Evolutionary conservation across 2,888 invertebrate species (phyloP), one percentile per base, ranked within the genome.

Genomic region (Phymatocera aterrima): DNA sequence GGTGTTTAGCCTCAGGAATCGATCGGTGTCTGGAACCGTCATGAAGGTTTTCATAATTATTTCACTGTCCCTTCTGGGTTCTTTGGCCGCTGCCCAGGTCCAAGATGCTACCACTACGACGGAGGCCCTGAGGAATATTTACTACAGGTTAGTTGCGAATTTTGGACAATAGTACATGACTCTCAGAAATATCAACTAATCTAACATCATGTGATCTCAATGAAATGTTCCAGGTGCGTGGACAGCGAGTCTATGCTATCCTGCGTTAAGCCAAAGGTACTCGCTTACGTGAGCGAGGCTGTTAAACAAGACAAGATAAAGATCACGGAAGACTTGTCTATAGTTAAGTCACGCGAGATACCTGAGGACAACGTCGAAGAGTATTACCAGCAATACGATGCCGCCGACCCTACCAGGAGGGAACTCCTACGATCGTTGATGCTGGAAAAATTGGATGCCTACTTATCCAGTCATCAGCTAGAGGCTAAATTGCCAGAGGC

Each of bases 211-310:
- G 8, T 8, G 21, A 60, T 21, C 1, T 31, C 24, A 57, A 34
- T 43, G 46, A 60, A 21, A 61, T 40, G 21, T 60, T 81, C 80
- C 82, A 90, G 90, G 79, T 90, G 90, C 81, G 84, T 87, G 48
- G 86, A 89, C 80, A 88, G 87, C 79, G 84, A 88, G n/a, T 86
- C 88, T 21, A 85, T 90, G 85, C 79, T 90, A 79, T 88, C 89
- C 34, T 97, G 97, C 91, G 94, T 95, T 77, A 95, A 95, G 86
- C 96, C 96, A 8, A 95, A 95, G 90, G 93, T 96, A 64, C 90
- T 96, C 87, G 93, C 94, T 82, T 96, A 96, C 94, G 92, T 96
- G 84, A 94, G 94, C 83, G 92, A 93, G 80, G 95, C 94, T 2
- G 91, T 93, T 24, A 92, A 93, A 84, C 93, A 95, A 84, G 94